These are phyloP conservation scores for Epistrophe grossulariae DNA, from an alignment of 2,888 invertebrate species.

Conservation along the genomic window DNA sequence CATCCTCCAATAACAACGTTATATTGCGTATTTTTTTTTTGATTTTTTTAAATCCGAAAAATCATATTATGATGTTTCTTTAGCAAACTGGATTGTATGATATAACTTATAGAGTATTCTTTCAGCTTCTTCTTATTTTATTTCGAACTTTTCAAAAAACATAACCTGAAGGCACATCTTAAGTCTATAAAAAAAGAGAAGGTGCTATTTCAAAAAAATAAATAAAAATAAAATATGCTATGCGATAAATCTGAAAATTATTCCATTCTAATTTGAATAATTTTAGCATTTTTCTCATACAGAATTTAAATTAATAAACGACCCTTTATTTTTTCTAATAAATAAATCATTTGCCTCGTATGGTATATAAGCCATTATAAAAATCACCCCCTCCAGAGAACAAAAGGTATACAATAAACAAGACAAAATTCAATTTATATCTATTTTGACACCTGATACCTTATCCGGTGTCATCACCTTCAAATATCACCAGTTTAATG, in stretches of 20 bases:
- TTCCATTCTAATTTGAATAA: conserved; percentile 18
- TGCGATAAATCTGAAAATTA: background rate
- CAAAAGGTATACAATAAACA: conserved; percentile 17
- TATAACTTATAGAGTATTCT: background rate
- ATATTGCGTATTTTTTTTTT: too few species aligned
- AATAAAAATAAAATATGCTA: background rate
- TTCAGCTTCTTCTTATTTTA: background rate
- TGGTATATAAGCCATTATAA: background rate
- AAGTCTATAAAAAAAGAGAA: background rate
- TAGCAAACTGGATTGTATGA: background rate
- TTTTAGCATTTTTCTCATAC: conserved; percentile 12
- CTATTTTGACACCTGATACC: conserved; percentile 63
- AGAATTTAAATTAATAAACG: background rate
- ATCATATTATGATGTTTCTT: background rate
- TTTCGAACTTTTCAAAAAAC: background rate
- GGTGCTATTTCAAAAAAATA: background rate
- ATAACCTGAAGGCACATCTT: background rate
- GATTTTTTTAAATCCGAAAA: too few species aligned
- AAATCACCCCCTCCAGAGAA: conserved; percentile 40
- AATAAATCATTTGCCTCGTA: conserved; percentile 2
- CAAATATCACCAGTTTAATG: conserved; percentile 45
- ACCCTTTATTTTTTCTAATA: conserved; percentile 4
- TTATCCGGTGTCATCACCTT: conserved; percentile 54
- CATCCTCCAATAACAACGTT: too few species aligned
- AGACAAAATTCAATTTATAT: conserved; percentile 46